Conservation (phyloP, 2,797 vertebrate genomes). For the Peromyscus aztecus region DNA sequence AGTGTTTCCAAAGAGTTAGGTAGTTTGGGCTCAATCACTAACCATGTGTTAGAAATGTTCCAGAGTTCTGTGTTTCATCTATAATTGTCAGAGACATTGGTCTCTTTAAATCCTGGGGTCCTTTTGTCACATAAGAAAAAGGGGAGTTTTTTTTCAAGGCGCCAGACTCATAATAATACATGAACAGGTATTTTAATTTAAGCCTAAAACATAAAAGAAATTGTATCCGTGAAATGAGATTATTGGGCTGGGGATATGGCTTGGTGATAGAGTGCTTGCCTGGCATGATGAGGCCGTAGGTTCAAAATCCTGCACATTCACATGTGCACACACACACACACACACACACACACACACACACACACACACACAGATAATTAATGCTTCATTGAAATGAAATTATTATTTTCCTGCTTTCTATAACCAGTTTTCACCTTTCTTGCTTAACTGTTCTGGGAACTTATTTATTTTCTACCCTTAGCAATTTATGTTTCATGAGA, state of each 20-base stretch:
- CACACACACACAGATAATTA: background rate
- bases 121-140: conserved; percentile 39
- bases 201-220: conserved; percentile 51
- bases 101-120: conserved; percentile 13
- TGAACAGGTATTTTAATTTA: conserved; percentile 56
- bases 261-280: background rate
- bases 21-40: background rate
- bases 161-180: background rate
- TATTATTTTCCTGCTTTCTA: conserved; percentile 30
- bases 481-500: conserved; percentile 51
- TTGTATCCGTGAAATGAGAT: conserved; percentile 22
- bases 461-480: conserved; percentile 31
- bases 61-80: background rate
- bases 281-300: background rate
- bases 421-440: background rate
- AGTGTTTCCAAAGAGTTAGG: conserved; percentile 53
- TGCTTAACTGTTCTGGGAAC: conserved; percentile 44
- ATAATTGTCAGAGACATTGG: background rate
- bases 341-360: too few species aligned
- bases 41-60: conserved; percentile 41
- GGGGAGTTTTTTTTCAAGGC: conserved; percentile 32
- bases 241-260: background rate
- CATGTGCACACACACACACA: too few species aligned
- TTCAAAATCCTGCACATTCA: background rate
- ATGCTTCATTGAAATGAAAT: background rate